Evolutionary conservation across 2,797 vertebrate genomes (phyloP).

Genomic region (Ctenosaura bakeri): DNA sequence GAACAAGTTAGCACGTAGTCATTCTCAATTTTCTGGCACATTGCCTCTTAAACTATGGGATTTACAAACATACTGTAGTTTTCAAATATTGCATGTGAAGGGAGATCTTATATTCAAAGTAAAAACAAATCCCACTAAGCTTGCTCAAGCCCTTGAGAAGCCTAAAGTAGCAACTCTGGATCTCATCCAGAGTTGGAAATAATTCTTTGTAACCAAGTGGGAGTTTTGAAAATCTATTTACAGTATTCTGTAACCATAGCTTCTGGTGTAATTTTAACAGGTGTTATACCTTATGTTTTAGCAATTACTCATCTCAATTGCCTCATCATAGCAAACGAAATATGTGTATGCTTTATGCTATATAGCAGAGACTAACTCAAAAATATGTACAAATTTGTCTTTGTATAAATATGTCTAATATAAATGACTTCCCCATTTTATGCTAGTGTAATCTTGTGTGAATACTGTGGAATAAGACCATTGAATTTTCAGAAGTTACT

Average conservation of each 20-base stretch:
- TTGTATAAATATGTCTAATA: background rate
- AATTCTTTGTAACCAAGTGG: background rate
- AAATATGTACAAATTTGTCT: too few species aligned
- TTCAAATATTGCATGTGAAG: background rate
- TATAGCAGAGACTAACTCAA: background rate
- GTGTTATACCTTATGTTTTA: background rate
- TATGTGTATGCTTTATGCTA: background rate
- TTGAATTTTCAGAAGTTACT: too few species aligned
- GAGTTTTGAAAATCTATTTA: constrained; percentile 4
- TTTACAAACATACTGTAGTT: background rate
- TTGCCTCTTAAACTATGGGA: background rate
- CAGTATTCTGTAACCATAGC: background rate
- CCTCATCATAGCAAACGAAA: background rate
- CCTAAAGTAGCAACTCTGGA: constrained; percentile 2
- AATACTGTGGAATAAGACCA: background rate
- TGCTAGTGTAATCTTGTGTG: background rate
- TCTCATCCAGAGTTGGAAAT: background rate
- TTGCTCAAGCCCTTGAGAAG: background rate
- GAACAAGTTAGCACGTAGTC: too few species aligned
- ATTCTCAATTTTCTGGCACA: background rate
- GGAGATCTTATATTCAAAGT: background rate
- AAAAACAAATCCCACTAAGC: background rate
- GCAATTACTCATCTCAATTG: background rate
- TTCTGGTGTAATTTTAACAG: background rate
- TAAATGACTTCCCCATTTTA: background rate